Conservation (phyloP, 2,888 invertebrate species). For the Vesta saturnalis region DNA sequence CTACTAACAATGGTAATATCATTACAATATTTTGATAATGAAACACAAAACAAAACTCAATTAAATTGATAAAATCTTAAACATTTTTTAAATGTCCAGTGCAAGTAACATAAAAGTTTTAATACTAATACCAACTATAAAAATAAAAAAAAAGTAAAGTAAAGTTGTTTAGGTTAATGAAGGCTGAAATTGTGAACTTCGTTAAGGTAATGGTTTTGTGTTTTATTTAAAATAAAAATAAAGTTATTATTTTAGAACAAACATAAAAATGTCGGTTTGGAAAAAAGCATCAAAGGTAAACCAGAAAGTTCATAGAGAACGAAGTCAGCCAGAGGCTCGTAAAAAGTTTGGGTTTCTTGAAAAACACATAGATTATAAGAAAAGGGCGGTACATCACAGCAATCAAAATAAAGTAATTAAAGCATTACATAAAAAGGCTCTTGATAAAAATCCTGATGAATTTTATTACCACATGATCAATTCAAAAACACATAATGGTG, state of each 20-base stretch:
- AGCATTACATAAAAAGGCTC: constrained; percentile 81
- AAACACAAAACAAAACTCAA: too few relatives aligned
- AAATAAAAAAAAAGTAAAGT: too few relatives aligned
- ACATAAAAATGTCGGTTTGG: constrained; percentile 83
- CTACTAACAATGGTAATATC: too few relatives aligned
- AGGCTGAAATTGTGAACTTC: too few relatives aligned
- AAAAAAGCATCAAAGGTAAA: constrained; percentile 87
- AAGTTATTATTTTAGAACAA: neutral
- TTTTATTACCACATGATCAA: constrained; percentile 98
- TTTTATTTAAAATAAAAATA: too few relatives aligned
- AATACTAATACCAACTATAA: too few relatives aligned
- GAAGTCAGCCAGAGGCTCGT: constrained; percentile 84
- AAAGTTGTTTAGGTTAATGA: too few relatives aligned
- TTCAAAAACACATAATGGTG: constrained; percentile 72
- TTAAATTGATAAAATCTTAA: too few relatives aligned
- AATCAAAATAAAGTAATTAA: constrained; percentile 86
- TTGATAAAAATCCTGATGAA: constrained; percentile 97
- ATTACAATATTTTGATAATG: too few relatives aligned
- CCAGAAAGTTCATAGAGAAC: constrained; percentile 84
- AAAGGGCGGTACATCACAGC: constrained; percentile 81
- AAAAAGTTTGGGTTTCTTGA: constrained; percentile 84
- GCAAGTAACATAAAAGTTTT: too few relatives aligned
- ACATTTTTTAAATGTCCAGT: too few relatives aligned
- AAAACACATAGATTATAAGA: constrained; percentile 89
- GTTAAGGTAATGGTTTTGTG: too few relatives aligned